Evolutionary conservation across 2,888 invertebrate genomes (phyloP).

Genomic region (Acheta domesticus): DNA sequence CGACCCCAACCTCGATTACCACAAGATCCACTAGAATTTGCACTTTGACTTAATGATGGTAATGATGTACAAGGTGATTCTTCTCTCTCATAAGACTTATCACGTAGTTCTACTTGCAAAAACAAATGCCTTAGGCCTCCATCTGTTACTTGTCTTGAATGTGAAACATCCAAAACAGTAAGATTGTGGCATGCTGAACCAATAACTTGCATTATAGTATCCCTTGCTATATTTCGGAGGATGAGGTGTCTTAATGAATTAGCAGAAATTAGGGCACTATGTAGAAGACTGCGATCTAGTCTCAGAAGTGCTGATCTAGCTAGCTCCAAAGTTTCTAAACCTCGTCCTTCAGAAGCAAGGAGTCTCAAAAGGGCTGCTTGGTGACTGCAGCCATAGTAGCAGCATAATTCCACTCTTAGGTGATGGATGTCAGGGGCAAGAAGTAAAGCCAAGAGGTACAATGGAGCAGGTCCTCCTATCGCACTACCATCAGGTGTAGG

Average conservation of each 20-base stretch:
- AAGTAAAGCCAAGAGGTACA: conserved; percentile 47
- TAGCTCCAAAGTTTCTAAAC: conserved; percentile 46
- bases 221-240: conserved; percentile 49
- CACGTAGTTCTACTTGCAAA: conserved; percentile 46
- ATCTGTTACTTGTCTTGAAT: conserved; percentile 49
- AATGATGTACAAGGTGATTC: conserved; percentile 25
- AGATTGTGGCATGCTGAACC: conserved; percentile 48
- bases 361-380: conserved; percentile 48
- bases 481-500: conserved; percentile 46
- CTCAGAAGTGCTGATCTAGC: conserved; percentile 47
- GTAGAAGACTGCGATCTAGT: conserved; percentile 47
- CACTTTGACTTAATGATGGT: conserved; percentile 21
- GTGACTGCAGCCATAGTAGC: conserved; percentile 51
- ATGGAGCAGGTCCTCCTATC: conserved; percentile 46
- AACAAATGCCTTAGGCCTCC: conserved; percentile 46
- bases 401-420: conserved; percentile 48
- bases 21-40: conserved; percentile 24
- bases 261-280: conserved; percentile 46
- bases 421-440: conserved; percentile 47
- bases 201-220: conserved; percentile 46
- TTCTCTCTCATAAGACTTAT: conserved; percentile 40
- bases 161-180: conserved; percentile 47
- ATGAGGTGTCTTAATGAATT: conserved; percentile 46
- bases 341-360: conserved; percentile 46
- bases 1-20: conserved; percentile 34